Conservation (phyloP, 2,113 vertebrate genomes). For the Platysteira castanea region DNA sequence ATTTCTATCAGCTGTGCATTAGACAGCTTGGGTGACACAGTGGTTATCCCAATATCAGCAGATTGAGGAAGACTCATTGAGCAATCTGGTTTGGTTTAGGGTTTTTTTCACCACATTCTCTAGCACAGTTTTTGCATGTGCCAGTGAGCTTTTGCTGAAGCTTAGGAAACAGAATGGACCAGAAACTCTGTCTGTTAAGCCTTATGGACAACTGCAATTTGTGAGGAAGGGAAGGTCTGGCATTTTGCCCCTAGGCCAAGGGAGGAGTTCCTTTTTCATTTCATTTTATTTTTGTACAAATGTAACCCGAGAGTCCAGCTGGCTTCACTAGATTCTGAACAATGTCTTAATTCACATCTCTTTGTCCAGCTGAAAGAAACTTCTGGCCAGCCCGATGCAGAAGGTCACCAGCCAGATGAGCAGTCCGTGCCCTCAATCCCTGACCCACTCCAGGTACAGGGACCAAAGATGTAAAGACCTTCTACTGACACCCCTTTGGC, state of each 20-base stretch:
- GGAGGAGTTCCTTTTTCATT: not conserved
- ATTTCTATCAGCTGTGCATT: not conserved
- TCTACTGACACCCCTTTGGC: accelerated
- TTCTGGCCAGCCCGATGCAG: not conserved
- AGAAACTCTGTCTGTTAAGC: not conserved
- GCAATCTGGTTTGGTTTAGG: not conserved
- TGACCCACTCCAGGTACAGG: not conserved
- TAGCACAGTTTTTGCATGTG: not conserved
- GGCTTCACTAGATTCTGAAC: not conserved
- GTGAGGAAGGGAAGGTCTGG: not conserved
- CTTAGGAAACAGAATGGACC: not conserved
- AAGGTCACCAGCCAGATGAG: not conserved
- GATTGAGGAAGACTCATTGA: not conserved
- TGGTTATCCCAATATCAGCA: not conserved
- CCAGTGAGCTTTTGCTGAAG: not conserved
- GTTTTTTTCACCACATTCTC: not conserved
- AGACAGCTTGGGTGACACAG: not conserved
- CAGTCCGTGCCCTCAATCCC: not conserved
- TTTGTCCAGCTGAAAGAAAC: not conserved
- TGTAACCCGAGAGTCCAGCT: not conserved
- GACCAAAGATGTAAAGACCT: not conserved
- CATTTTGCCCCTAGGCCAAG: not conserved
- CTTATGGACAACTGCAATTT: not conserved
- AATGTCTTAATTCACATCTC: not conserved
- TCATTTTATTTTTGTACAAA: not conserved